Percentiles rank a stretch among this genome's conserved stretches.
phyloP scores from a whole-genome alignment of 1,140 invertebrate species.

The Platyura marginata region DNA sequence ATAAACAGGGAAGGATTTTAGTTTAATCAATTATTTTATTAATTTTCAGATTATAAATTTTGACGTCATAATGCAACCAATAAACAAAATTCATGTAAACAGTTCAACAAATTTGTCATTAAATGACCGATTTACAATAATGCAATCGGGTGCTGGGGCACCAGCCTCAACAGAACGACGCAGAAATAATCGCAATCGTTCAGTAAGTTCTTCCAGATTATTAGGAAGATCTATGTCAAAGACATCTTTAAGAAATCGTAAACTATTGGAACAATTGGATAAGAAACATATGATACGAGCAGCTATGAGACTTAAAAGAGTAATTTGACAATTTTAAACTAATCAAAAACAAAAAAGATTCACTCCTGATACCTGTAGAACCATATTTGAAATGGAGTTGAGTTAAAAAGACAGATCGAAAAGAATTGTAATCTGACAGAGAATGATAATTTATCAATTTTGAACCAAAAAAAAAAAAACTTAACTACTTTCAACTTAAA shows the following conservation, averaged over 20 bases:
- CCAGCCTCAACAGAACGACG: slow-evolving; percentile 6
- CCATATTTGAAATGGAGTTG: no score
- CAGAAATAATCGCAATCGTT: no score
- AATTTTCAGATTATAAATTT: no score
- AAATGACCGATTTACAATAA: slow-evolving; percentile 20
- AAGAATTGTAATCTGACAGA: no score
- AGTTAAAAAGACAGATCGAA: no score
- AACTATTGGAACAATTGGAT: slow-evolving; percentile 18
- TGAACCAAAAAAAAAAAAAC: no score
- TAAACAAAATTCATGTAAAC: slow-evolving; percentile 8
- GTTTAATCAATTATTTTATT: no score
- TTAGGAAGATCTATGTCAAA: neutral
- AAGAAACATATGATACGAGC: slow-evolving; percentile 17
- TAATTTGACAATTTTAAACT: slow-evolving; percentile 12
- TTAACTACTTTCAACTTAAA: no score
- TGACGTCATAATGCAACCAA: slow-evolving; percentile 5
- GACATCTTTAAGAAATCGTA: slow-evolving; percentile 15
- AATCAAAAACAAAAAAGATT: slow-evolving; percentile 5
- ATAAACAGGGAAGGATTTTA: no score
- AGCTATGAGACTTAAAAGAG: slow-evolving; percentile 22
- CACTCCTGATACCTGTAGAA: no score
- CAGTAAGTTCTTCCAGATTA: slow-evolving; percentile 6
- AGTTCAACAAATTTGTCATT: slow-evolving; percentile 16
- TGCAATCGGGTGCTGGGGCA: neutral
- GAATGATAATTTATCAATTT: no score